These are phyloP conservation scores for Toxostoma redivivum DNA, from an alignment of 2,113 vertebrate genomes.

Conservation along the genomic window DNA sequence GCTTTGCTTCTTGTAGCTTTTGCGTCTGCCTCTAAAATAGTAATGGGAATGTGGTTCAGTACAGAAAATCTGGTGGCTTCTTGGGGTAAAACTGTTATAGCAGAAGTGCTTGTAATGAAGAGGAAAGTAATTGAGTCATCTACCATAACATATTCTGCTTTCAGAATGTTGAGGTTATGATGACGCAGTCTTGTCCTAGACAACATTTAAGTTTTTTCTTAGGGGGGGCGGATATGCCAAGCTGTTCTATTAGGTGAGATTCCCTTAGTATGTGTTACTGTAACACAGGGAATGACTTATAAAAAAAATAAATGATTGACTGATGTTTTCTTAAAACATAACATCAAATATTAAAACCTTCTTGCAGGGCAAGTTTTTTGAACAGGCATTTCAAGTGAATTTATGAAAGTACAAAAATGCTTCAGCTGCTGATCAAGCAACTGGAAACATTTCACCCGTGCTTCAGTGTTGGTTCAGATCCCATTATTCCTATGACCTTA, in stretches of 20 bases:
- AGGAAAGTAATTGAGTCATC: not conserved
- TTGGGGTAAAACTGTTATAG: not conserved
- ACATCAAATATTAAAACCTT: conserved; percentile 1
- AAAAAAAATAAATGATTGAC: not conserved
- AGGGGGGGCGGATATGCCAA: not conserved
- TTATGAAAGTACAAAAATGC: not conserved
- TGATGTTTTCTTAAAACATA: not conserved
- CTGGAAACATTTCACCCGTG: not conserved
- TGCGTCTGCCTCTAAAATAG: not conserved
- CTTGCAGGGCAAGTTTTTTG: not conserved
- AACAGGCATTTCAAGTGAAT: not conserved
- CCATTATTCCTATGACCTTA: not conserved
- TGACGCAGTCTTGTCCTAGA: not conserved
- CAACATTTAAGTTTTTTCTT: not conserved
- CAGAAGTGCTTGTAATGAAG: not conserved
- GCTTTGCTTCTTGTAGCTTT: not conserved
- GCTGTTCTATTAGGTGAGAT: not conserved
- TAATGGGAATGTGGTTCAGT: not conserved
- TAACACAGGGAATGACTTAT: not conserved
- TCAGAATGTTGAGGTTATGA: not conserved
- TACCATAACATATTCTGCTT: not conserved
- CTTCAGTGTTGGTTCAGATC: not conserved
- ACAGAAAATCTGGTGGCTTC: not conserved
- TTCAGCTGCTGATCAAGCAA: not conserved
- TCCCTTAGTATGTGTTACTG: not conserved